These are phyloP conservation scores for Parnassius smintheus DNA, from an alignment of 2,888 invertebrate species.

Conservation along the genomic window DNA sequence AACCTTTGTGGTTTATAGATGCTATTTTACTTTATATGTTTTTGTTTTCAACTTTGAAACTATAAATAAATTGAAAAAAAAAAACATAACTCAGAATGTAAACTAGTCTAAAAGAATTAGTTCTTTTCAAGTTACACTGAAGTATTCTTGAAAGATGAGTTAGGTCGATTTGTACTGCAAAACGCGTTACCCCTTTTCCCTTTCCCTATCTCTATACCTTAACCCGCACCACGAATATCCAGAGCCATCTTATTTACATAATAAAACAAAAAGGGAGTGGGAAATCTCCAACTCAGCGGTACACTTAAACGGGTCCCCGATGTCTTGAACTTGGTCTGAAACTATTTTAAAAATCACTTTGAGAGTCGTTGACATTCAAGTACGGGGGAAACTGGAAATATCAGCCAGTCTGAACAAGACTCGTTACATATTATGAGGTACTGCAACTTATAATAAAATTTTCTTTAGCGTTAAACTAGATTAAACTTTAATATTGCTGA, in stretches of 20 bases:
- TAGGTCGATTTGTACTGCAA: conserved; percentile 20
- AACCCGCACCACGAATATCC: conserved; percentile 13
- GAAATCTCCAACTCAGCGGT: conserved; percentile 24
- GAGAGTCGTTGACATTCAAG: conserved; percentile 12
- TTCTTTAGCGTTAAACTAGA: too few species aligned
- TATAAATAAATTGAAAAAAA: too few species aligned
- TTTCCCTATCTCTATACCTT: background rate
- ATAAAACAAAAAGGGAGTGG: conserved; percentile 36
- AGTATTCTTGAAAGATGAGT: background rate
- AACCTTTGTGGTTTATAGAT: too few species aligned
- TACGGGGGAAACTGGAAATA: conserved; percentile 3
- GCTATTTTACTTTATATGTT: too few species aligned
- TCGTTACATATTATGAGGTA: too few species aligned
- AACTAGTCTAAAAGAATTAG: too few species aligned
- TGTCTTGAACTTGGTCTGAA: conserved; percentile 13
- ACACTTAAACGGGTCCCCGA: conserved; percentile 20
- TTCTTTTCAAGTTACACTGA: too few species aligned
- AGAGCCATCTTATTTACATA: conserved; percentile 37
- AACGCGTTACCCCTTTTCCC: conserved; percentile 10
- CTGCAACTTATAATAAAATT: too few species aligned
- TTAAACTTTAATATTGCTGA: too few species aligned
- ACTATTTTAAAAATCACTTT: conserved; percentile 28
- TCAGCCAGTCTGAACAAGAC: conserved; percentile 1
- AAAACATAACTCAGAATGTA: too few species aligned
- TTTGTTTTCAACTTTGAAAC: too few species aligned